Evolutionary conservation across 2,797 vertebrate species (phyloP), one percentile per base, ranked within the genome.

Genomic region (Dipus sagitta): DNA sequence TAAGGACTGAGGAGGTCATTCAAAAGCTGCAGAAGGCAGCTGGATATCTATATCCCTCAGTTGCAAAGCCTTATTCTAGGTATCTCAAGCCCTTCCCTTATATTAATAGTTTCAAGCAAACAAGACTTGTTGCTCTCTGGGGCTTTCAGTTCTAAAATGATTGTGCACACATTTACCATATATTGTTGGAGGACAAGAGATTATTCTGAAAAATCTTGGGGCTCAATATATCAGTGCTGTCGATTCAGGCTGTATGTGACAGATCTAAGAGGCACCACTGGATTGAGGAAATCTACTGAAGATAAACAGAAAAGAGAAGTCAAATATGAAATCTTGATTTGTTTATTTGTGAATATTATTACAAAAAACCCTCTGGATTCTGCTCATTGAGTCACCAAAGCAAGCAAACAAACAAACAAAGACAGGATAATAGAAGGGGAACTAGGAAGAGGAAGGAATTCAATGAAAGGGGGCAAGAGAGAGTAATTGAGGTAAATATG

Each of bases 261-360:
- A 74, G 32, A 90, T 68, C 75, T 74, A 76, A 86, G 34, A 83
- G 34, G 28, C 13, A 87, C 18, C 4, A 2, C 32, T 42, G 21
- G 30, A 2, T 32, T 65, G 86, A 10, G 70, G n/a, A 92, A 86
- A 60, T 3, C 13, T 68, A 86, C 17, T 62, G 76, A 88, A 72
- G 26, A 52, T 71, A 90, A 86, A 80, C 18, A 80, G 75, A 87
- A 90, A 85, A 70, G 30, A 81, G 78, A 91, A 90, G 67, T 72
- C 38, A 94, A 85, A 83, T n/a, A 76, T 68, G 89, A 94, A 65
- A 67, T 77, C 28, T 54, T 68, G n/a, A 89, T 84, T 83, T 92
- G 28, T 47, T 91, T 92, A n/a, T 47, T 91, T 70, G n/a, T 54
- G n/a, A 74, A 52, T 91, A 88, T 94, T 81, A 85, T 65, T 64